These are phyloP conservation scores for Montipora efflorescens DNA, from an alignment of 64 coral and sea anemone genomes.

Conservation along the genomic window DNA sequence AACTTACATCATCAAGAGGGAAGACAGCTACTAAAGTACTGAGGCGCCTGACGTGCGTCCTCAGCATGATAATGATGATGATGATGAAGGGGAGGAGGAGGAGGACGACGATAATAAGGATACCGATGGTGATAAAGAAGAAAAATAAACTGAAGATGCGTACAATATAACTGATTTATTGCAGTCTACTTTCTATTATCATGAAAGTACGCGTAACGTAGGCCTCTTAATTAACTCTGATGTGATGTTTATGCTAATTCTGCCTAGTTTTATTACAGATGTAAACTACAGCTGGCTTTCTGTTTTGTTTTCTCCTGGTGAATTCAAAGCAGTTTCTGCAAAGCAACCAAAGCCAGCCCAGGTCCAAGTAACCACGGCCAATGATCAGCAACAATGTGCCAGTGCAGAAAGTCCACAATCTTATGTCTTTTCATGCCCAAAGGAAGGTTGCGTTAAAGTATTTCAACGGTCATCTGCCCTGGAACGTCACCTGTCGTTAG, in stretches of 20 bases:
- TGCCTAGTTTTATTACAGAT: conserved; percentile 11
- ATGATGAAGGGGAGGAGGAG: too few species aligned
- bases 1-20: too few species aligned
- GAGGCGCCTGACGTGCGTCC: too few species aligned
- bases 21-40: too few species aligned
- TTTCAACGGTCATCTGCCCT: conserved; percentile 39
- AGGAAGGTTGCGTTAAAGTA: conserved; percentile 33
- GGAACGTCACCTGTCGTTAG: conserved; percentile 58
- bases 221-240: background rate
- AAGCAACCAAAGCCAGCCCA: background rate
- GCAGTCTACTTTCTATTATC: background rate
- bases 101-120: too few species aligned
- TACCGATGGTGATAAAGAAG: too few species aligned
- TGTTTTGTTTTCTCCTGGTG: conserved; percentile 35
- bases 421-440: conserved; percentile 38
- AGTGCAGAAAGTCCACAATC: background rate
- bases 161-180: background rate
- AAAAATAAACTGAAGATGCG: too few species aligned
- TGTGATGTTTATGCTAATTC: background rate
- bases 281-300: conserved; percentile 46
- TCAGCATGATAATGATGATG: too few species aligned
- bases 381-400: background rate
- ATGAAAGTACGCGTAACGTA: too few species aligned
- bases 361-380: background rate
- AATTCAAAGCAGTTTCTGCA: conserved; percentile 25